Conservation (phyloP, 2,113 vertebrate species). For the Camelus bactrianus region DNA sequence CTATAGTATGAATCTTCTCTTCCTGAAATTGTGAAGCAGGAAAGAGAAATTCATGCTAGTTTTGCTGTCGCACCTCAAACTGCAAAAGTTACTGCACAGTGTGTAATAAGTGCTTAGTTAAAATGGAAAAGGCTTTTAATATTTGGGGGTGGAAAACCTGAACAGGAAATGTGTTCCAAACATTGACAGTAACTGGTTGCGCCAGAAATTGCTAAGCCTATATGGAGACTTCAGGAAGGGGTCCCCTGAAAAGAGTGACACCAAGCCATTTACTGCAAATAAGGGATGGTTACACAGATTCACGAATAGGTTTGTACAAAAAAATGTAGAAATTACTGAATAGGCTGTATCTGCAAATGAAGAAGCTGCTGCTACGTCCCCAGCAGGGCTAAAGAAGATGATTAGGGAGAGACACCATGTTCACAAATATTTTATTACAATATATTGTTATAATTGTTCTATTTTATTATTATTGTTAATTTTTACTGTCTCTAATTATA, state of each 20-base stretch:
- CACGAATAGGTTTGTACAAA: background rate
- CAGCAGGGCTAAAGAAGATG: background rate
- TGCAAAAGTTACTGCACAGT: background rate
- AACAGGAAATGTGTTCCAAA: background rate
- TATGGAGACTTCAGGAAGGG: background rate
- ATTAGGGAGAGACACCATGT: background rate
- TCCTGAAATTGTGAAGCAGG: background rate
- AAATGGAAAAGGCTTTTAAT: background rate
- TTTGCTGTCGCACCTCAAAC: background rate
- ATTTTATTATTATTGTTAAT: background rate
- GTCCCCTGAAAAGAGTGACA: background rate
- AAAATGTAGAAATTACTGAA: background rate
- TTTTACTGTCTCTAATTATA: background rate
- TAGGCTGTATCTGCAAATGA: background rate
- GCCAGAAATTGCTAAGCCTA: background rate
- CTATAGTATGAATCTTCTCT: background rate
- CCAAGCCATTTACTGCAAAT: background rate
- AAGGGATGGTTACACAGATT: background rate
- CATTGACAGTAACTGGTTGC: background rate
- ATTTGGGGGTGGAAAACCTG: background rate
- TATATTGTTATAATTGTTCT: background rate
- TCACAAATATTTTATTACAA: background rate
- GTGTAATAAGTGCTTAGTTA: background rate
- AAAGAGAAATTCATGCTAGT: background rate
- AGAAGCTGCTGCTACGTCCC: background rate